These are phyloP conservation scores for Machaerirhynchus nigripectus DNA, from an alignment of 2,113 vertebrate genomes.

Conservation along the genomic window DNA sequence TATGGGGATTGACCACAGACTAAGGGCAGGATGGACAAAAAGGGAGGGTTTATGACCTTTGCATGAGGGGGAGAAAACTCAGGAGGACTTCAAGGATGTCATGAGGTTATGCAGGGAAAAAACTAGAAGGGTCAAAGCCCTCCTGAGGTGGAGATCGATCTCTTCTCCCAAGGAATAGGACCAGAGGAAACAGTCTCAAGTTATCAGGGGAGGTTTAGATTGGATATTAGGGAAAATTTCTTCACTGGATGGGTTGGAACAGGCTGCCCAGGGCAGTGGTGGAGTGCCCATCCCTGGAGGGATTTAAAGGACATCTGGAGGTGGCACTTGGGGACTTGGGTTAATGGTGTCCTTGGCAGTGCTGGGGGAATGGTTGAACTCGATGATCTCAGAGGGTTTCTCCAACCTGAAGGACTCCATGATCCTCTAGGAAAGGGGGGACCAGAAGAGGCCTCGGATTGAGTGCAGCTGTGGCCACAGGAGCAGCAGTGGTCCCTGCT, in stretches of 20 bases:
- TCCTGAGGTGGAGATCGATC: neutral
- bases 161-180: neutral
- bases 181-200: neutral
- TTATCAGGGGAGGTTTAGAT: neutral
- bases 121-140: neutral
- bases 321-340: neutral
- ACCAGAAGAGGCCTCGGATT: neutral
- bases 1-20: neutral
- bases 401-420: neutral
- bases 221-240: neutral
- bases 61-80: rapidly evolving
- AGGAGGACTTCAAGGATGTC: neutral
- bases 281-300: neutral
- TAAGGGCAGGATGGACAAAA: neutral
- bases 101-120: neutral
- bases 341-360: neutral
- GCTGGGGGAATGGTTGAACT: neutral
- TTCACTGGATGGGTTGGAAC: neutral
- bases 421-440: neutral
- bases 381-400: neutral
- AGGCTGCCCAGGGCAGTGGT: too few relatives aligned
- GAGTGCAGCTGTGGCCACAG: neutral
- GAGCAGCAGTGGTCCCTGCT: neutral
- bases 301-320: neutral
- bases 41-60: neutral